Conservation (phyloP, 2,113 vertebrate species). For the Ursus arctos region DNA sequence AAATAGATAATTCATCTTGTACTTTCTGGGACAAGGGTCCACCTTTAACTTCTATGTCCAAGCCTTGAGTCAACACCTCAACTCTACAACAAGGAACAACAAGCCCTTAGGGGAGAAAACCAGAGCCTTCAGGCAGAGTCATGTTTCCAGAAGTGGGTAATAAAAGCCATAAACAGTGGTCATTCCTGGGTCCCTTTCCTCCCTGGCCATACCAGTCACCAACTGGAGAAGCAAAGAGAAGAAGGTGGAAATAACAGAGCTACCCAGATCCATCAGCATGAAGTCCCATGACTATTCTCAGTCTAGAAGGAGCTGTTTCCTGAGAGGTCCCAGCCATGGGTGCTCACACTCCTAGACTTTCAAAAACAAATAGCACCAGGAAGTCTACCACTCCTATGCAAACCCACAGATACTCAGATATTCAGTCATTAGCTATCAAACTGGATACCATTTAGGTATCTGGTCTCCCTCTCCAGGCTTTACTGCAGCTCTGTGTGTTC, state of each 20-base stretch:
- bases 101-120: too few relatives aligned
- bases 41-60: too few relatives aligned
- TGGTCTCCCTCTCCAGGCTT: neutral
- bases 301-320: neutral
- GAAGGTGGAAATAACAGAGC: too few relatives aligned
- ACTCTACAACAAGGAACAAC: too few relatives aligned
- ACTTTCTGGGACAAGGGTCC: too few relatives aligned
- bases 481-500: neutral
- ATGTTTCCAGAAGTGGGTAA: slow-evolving; percentile 88
- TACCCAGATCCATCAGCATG: too few relatives aligned
- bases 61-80: too few relatives aligned
- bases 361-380: neutral
- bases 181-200: accelerated
- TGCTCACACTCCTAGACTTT: neutral
- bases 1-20: too few relatives aligned
- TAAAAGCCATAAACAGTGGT: neutral
- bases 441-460: neutral
- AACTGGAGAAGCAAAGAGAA: too few relatives aligned
- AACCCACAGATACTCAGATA: neutral
- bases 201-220: neutral
- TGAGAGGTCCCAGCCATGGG: neutral
- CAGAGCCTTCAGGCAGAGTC: slow-evolving; percentile 74
- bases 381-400: neutral
- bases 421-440: neutral
- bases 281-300: neutral